Evolutionary conservation across 2,888 invertebrate species (phyloP).

Genomic region (Morpho helenor): DNA sequence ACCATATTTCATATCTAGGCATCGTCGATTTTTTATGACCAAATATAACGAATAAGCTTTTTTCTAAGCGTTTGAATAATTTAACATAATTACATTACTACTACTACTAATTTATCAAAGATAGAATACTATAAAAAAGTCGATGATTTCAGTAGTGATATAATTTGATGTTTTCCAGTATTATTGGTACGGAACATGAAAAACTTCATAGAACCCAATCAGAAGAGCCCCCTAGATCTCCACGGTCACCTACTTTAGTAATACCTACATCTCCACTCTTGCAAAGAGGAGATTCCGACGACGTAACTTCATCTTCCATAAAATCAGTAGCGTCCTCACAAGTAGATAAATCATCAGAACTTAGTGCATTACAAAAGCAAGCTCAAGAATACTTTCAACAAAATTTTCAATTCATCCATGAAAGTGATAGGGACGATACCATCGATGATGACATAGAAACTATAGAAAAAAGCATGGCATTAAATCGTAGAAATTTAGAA

Average conservation of each 20-base stretch:
- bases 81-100: no score
- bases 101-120: no score
- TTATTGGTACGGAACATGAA: constrained; percentile 81
- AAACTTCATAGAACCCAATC: constrained; percentile 90
- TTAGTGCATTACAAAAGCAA: constrained; percentile 62
- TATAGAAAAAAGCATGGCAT: constrained; percentile 74
- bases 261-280: constrained; percentile 68
- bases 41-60: no score
- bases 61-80: no score
- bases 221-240: constrained; percentile 90
- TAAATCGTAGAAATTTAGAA: constrained; percentile 71
- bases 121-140: background rate
- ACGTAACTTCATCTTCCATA: constrained; percentile 62
- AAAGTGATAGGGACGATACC: constrained; percentile 74
- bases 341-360: constrained; percentile 65
- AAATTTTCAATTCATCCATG: constrained; percentile 76
- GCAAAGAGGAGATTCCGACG: constrained; percentile 65
- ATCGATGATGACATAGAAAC: constrained; percentile 74
- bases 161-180: constrained; percentile 40
- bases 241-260: constrained; percentile 78
- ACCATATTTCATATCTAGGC: no score
- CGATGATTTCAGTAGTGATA: constrained; percentile 4
- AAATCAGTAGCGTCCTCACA: constrained; percentile 66
- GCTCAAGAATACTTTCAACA: constrained; percentile 75
- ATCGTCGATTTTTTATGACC: no score